phyloP scores from a whole-genome alignment of 2,113 vertebrate species.

The cat (Felis catus) region F.catus_Fca126_mat1.0 CM031412.1:214522501-214523000 shows the following conservation, averaged over 20 bases:
- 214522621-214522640: constrained; percentile 37
- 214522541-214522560: constrained; percentile 55
- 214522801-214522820: background rate
- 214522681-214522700: background rate
- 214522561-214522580: constrained; percentile 54
- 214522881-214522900: background rate
- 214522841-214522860: background rate
- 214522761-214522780: background rate
- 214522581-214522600: constrained; percentile 20
- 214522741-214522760: background rate
- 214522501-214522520: constrained; percentile 62
- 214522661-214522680: background rate
- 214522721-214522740: constrained; percentile 12
- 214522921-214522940: constrained; percentile 19
- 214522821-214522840: background rate
- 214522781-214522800: background rate
- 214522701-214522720: background rate
- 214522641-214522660: constrained; percentile 56
- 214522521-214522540: constrained; percentile 57
- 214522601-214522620: constrained; percentile 60
- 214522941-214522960: background rate
- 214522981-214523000: background rate
- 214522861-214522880: background rate
- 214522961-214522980: background rate
- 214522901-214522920: background rate